Evolutionary conservation across 2,888 invertebrate genomes (phyloP).

Genomic region (Conomelus anceps): DNA sequence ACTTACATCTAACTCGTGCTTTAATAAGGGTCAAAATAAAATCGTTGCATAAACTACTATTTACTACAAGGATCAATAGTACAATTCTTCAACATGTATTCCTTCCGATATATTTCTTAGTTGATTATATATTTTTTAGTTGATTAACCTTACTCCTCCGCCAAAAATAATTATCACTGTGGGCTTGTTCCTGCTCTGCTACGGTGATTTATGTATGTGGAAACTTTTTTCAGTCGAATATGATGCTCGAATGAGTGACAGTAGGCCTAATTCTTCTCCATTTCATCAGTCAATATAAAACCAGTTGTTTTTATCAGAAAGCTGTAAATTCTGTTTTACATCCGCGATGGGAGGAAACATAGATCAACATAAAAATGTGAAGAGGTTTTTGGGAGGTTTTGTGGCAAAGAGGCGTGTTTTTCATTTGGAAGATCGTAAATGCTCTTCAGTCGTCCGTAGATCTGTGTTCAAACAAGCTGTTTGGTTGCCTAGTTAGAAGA

Average conservation of each 20-base stretch:
- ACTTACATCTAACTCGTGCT: too few species aligned
- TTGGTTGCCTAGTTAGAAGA: neutral
- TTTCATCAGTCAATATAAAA: neutral
- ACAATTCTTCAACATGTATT: too few species aligned
- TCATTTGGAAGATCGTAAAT: neutral
- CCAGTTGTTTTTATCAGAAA: neutral
- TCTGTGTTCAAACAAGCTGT: neutral
- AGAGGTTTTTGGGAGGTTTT: neutral
- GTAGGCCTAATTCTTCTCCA: neutral
- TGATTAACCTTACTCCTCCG: too few species aligned
- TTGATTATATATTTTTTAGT: too few species aligned
- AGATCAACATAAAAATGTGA: neutral
- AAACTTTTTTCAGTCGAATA: too few species aligned
- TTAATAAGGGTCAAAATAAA: too few species aligned
- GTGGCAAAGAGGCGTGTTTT: neutral
- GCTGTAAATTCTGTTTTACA: neutral
- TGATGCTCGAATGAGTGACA: neutral
- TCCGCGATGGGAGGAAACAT: neutral
- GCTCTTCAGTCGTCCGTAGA: neutral
- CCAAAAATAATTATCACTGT: too few species aligned
- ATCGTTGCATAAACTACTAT: too few species aligned
- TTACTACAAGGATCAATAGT: too few species aligned
- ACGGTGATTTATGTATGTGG: too few species aligned
- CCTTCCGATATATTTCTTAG: too few species aligned
- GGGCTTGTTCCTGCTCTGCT: too few species aligned